A percentile compares a stretch with the other conserved stretches of the same genome.
Conservation (phyloP, 2,888 invertebrate species). For the Erebia epiphron region DNA sequence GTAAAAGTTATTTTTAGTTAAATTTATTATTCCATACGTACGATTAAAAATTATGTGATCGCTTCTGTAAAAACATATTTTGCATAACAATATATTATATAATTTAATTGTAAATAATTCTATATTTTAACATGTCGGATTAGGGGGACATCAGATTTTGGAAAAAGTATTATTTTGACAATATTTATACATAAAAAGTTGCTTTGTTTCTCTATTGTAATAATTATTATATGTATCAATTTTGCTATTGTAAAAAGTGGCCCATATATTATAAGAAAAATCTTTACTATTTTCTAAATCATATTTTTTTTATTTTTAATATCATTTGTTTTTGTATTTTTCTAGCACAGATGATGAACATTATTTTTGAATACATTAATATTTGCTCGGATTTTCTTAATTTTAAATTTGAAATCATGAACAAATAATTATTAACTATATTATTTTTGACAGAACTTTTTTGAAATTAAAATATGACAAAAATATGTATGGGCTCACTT, state of each 20-base stretch:
- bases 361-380: not conserved
- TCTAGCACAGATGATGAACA: not conserved
- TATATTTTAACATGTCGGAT: slow-evolving; percentile 20
- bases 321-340: not conserved
- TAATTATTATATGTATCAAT: slow-evolving; percentile 3
- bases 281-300: not conserved
- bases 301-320: not conserved
- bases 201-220: slow-evolving; percentile 1
- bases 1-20: slow-evolving; percentile 32
- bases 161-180: slow-evolving; percentile 33
- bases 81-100: slow-evolving; percentile 18
- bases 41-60: slow-evolving; percentile 42
- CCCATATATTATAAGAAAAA: slow-evolving; percentile 11
- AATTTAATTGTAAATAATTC: slow-evolving; percentile 34
- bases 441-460: slow-evolving; percentile 1
- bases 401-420: not conserved
- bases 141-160: slow-evolving; percentile 16
- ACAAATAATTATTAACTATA: not conserved
- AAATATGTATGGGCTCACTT: slow-evolving; percentile 13
- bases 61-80: slow-evolving; percentile 41
- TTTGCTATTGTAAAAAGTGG: slow-evolving; percentile 1
- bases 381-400: not conserved
- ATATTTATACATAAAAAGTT: slow-evolving; percentile 23
- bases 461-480: not conserved
- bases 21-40: slow-evolving; percentile 60